Evolutionary conservation across 2,113 vertebrate genomes (phyloP), one percentile per base, ranked within the genome.

Genomic region (Charadrius vociferus): DNA sequence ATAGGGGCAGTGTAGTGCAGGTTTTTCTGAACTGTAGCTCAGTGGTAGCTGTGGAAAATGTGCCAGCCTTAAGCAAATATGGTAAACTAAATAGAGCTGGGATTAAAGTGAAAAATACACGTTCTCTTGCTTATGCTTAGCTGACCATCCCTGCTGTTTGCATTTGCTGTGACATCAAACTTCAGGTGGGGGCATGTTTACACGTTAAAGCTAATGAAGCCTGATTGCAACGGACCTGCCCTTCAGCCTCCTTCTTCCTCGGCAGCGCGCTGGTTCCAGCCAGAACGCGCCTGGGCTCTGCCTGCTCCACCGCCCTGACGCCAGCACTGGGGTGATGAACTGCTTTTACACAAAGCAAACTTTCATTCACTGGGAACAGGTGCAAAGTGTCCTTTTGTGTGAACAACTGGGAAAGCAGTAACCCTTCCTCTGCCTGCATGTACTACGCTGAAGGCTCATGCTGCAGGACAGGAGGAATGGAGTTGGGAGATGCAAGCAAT

Each of bases 261-360:
- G 0, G 41, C 0, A 56, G 47, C 5, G 5, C 0, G 0, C 94
- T 83, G 74, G 72, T 61, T 93, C 61, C 58, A 94, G 59, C 81
- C 86, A 85, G 90, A 95, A 53, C 0, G 1, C 0, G 53, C 86
- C 81, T 13, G 73, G 81, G 52, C 72, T 87, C 55, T 66, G 78
- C 52, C 59, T 79, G 82, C 72, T 72, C 71, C 88, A 56, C 49
- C 9, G 4, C 47, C 34, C 34, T 52, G 11, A 85, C 6, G 62
- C 81, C 81, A 92, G 8, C 1, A 13, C 50, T n/a, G 34, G 71
- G 88, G 67, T 91, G 87, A 94, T 75, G 90, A 95, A 93, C 81
- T 84, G 79, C 85, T 90, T 85, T 94, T 49, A 74, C 86, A 97
- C 92, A 89, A 95, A 97, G 90, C 82, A 90, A 95, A 92, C 90